Evolutionary conservation across 2,888 invertebrate genomes (phyloP).

Genomic region (Pyralis farinalis): DNA sequence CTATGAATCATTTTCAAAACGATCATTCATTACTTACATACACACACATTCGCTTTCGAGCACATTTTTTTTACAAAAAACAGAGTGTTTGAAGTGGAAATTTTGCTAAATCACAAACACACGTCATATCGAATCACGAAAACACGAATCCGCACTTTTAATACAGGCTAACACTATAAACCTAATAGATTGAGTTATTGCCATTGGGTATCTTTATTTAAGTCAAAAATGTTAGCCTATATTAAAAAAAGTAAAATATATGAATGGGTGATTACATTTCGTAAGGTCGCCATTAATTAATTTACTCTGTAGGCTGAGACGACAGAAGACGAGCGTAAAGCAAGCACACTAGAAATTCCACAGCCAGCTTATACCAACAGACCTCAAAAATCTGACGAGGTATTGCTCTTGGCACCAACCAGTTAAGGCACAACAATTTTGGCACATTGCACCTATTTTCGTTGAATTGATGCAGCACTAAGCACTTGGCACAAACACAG

Average conservation of each 20-base stretch:
- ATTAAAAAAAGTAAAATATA: constrained; percentile 5
- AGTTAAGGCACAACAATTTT: constrained; percentile 24
- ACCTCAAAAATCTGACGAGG: constrained; percentile 64
- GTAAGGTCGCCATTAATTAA: constrained; percentile 66
- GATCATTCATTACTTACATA: background rate
- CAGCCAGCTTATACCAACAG: constrained; percentile 58
- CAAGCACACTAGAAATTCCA: constrained; percentile 60
- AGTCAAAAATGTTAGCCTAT: background rate
- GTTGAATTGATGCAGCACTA: constrained; percentile 29
- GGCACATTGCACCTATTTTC: constrained; percentile 37
- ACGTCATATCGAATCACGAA: background rate
- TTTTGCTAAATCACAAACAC: background rate
- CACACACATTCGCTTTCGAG: constrained; percentile 2
- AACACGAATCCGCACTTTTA: background rate
- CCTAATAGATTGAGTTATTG: background rate
- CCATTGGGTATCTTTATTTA: background rate
- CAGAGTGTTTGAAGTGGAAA: background rate
- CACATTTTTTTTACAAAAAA: background rate
- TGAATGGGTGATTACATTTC: constrained; percentile 23
- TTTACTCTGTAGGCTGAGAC: constrained; percentile 70
- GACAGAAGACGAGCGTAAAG: constrained; percentile 52
- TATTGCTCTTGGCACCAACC: constrained; percentile 46
- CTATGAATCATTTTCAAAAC: background rate
- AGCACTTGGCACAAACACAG: constrained; percentile 42
- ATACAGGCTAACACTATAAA: background rate